These are phyloP conservation scores for Chalcosyrphus nemorum DNA, from an alignment of 2,888 invertebrate species.

Conservation along the genomic window DNA sequence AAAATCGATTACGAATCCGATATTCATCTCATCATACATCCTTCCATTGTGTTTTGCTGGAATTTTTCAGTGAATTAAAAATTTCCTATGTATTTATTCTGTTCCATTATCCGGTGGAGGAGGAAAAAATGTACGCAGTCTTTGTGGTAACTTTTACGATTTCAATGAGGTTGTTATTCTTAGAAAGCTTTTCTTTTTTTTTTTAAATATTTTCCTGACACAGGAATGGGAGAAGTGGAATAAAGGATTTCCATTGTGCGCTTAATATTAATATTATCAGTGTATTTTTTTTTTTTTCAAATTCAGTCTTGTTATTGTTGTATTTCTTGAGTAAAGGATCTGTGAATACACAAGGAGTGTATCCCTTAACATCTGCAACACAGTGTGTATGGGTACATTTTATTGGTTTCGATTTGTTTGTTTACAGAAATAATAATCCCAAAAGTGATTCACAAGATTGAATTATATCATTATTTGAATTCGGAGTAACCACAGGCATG, in stretches of 20 bases:
- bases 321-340: conserved; percentile 16
- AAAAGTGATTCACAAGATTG: conserved; percentile 71
- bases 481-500: conserved; percentile 34
- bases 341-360: conserved; percentile 33
- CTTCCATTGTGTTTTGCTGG: conserved; percentile 3
- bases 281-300: conserved; percentile 18
- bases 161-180: conserved; percentile 60
- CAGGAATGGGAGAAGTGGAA: conserved; percentile 34
- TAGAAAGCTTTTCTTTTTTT: conserved; percentile 43
- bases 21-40: conserved; percentile 32
- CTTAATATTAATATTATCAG: conserved; percentile 69
- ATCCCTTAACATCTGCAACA: conserved; percentile 49
- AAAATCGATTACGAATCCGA: conserved; percentile 65
- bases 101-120: conserved; percentile 4
- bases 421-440: conserved; percentile 71
- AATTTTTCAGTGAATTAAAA: conserved; percentile 9
- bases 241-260: conserved; percentile 66
- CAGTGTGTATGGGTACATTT: conserved; percentile 41
- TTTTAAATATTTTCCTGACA: background rate
- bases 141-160: conserved; percentile 52
- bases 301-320: conserved; percentile 37
- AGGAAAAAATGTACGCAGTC: conserved; percentile 3
- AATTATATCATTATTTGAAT: conserved; percentile 70
- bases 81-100: conserved; percentile 13
- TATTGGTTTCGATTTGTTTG: conserved; percentile 68